Conservation (phyloP, 1,140 invertebrate genomes). For the Berghia stephanieae region DNA sequence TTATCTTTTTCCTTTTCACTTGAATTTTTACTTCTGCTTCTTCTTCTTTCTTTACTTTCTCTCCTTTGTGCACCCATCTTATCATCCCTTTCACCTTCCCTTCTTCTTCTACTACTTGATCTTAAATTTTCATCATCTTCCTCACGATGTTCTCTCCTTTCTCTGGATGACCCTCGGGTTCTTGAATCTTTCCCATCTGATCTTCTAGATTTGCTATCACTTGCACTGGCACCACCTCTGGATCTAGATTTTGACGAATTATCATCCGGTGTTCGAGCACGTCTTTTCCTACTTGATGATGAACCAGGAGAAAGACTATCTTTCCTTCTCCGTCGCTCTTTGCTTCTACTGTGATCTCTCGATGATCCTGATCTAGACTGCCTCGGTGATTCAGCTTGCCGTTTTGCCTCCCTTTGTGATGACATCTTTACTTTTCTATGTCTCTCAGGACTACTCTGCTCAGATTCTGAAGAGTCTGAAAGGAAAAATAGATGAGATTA, state of each 20-base stretch:
- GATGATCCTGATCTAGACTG: not conserved
- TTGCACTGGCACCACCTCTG: constrained; percentile 29
- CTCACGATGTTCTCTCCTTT: constrained; percentile 1
- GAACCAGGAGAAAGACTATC: not conserved
- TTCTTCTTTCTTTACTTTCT: not conserved
- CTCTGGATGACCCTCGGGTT: not conserved
- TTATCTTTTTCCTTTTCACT: not conserved
- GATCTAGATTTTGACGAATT: constrained; percentile 19
- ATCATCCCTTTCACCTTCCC: constrained; percentile 24
- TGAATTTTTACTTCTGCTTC: not conserved
- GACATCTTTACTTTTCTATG: not conserved
- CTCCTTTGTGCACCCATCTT: constrained; percentile 16
- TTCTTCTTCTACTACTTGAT: constrained; percentile 43
- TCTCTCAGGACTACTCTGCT: not conserved
- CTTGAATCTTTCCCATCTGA: constrained; percentile 23
- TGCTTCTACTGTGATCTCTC: no score
- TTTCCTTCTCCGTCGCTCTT: no score
- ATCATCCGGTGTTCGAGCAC: not conserved
- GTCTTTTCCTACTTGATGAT: not conserved
- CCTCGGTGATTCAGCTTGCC: not conserved
- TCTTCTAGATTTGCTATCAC: constrained; percentile 26
- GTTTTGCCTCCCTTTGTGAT: not conserved
- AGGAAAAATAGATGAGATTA: no score
- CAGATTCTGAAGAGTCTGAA: not conserved
- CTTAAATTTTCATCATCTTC: constrained; percentile 18